phyloP scores from a whole-genome alignment of 2,888 invertebrate species.

The Cryptocephalus primarius region DNA sequence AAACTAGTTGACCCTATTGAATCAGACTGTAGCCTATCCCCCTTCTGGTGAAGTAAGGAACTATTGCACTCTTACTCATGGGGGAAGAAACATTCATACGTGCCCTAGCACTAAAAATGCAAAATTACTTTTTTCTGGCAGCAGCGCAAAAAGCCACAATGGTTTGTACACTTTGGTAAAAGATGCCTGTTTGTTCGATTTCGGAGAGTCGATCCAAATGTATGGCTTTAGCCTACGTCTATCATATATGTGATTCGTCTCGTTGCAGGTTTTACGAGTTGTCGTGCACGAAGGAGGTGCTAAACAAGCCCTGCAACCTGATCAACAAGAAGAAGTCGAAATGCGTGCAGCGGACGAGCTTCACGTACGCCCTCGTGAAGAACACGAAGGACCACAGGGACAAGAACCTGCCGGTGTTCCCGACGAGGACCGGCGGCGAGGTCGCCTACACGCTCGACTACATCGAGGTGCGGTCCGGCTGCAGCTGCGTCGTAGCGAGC shows the following conservation, averaged over 20 bases:
- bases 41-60: no score
- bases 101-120: no score
- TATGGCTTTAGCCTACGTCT: no score
- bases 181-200: no score
- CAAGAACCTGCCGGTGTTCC: slow-evolving; percentile 38
- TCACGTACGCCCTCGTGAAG: slow-evolving; percentile 72
- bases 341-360: slow-evolving; percentile 76
- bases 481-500: slow-evolving; percentile 64
- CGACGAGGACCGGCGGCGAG: slow-evolving; percentile 33
- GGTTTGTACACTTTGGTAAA: no score
- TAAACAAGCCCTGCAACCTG: slow-evolving; percentile 60
- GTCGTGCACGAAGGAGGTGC: slow-evolving; percentile 61
- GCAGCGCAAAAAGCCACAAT: no score
- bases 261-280: slow-evolving; percentile 61
- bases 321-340: slow-evolving; percentile 62
- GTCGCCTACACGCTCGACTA: slow-evolving; percentile 68
- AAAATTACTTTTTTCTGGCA: no score
- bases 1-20: no score
- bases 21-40: no score
- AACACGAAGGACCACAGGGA: slow-evolving; percentile 41
- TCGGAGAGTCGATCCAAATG: no score
- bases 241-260: background rate
- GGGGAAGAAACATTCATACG: no score
- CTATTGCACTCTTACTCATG: no score
- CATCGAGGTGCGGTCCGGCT: slow-evolving; percentile 71